These are phyloP conservation scores for Urosaurus nigricauda DNA, from an alignment of 2,797 vertebrate species.

Conservation along the genomic window DNA sequence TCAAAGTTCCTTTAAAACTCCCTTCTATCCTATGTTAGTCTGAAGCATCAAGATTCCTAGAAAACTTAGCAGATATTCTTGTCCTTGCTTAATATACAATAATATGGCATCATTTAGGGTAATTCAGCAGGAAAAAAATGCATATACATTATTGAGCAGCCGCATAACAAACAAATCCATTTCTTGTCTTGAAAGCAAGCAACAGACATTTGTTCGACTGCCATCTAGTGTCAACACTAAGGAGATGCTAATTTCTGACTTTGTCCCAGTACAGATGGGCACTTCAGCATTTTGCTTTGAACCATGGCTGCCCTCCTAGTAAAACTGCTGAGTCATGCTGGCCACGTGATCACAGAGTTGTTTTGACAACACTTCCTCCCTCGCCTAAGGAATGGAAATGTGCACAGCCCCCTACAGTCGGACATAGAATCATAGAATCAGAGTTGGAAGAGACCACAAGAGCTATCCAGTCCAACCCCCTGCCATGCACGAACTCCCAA, in stretches of 20 bases:
- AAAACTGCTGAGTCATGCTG: too few species aligned
- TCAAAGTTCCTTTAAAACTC: not conserved
- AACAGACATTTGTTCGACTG: slow-evolving; percentile 51
- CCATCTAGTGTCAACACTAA: slow-evolving; percentile 66
- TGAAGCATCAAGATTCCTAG: not conserved
- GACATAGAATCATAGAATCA: too few species aligned
- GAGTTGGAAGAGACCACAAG: too few species aligned
- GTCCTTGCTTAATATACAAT: not conserved
- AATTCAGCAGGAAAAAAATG: not conserved
- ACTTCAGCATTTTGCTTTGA: not conserved
- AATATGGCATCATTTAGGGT: not conserved
- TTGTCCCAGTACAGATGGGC: too few species aligned
- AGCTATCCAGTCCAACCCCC: too few species aligned
- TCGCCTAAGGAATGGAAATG: too few species aligned
- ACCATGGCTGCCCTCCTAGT: not conserved
- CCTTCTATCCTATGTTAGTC: not conserved
- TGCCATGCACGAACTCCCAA: too few species aligned
- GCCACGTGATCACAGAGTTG: too few species aligned
- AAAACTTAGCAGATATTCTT: not conserved
- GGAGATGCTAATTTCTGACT: not conserved
- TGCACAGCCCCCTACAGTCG: too few species aligned
- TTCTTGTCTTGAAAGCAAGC: not conserved
- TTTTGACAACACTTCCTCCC: too few species aligned
- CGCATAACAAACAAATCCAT: not conserved
- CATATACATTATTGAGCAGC: not conserved